Conservation (phyloP, 2,113 vertebrate species). For the Zosterops japonicus region DNA sequence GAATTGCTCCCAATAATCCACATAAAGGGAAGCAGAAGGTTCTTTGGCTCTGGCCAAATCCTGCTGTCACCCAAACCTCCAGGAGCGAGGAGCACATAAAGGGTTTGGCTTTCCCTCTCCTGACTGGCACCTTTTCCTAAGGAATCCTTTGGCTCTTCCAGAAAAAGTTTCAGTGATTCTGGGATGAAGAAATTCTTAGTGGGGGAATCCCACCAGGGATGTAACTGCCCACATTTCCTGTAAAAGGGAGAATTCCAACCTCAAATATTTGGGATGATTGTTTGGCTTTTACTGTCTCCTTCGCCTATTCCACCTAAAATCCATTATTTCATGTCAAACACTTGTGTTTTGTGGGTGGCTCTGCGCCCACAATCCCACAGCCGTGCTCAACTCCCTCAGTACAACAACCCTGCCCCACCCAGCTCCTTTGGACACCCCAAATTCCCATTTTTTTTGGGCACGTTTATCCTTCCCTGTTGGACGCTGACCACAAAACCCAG, state of each 20-base stretch:
- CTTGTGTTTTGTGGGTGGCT: not conserved
- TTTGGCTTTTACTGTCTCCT: not conserved
- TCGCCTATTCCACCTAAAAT: not conserved
- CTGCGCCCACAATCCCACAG: not conserved
- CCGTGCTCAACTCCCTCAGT: not conserved
- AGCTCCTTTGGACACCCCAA: not conserved
- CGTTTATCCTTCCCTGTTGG: not conserved
- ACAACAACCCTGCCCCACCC: accelerated
- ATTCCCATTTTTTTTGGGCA: not conserved
- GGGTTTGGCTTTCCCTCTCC: not conserved
- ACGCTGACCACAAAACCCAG: too few relatives aligned
- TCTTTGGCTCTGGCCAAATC: not conserved
- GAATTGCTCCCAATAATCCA: not conserved
- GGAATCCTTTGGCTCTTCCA: not conserved
- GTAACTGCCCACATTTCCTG: accelerated
- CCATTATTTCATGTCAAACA: not conserved
- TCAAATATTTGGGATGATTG: not conserved
- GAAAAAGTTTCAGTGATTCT: not conserved
- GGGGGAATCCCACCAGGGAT: not conserved
- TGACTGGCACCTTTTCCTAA: accelerated
- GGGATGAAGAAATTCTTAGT: not conserved
- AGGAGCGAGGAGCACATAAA: not conserved
- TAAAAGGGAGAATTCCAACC: not conserved
- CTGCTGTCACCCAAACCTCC: not conserved
- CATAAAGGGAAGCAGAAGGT: not conserved